Evolutionary conservation across 2,113 vertebrate species (phyloP), one percentile per base, ranked within the genome.

Genomic region (Malurus cyaneus): DNA sequence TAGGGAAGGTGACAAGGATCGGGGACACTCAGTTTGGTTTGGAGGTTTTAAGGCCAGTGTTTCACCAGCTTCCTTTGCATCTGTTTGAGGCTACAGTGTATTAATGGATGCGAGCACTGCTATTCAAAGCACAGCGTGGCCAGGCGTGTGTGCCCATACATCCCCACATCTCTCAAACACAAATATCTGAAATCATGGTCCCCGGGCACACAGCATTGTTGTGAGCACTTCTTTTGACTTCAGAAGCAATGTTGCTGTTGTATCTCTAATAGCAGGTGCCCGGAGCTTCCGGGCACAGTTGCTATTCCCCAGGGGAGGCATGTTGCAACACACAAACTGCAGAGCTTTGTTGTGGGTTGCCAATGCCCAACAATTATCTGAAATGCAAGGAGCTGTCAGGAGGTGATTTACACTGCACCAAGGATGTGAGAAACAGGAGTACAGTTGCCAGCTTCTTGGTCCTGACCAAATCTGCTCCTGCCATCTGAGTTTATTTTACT

Each of bases 171-270:
- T 73, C 86, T 52, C 25, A n/a, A 4, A 59, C 25, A 80, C 32
- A 52, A 57, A 18, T 25, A 80, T 18, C 60, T 79, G 67, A 61
- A 89, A 67, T 25, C 72, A 73, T 17, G 44, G 50, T 61, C 76
- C 53, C 94, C 17, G 41, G 88, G 83, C 86, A 72, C 92, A 85
- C 1, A 47, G 90, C 61, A 65, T 21, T 80, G 89, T 81, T 95
- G 71, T 19, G 54, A 97, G 67, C 84, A 81, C 85, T 96, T 91
- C 92, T 93, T 93, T 61, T 96, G 93, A 96, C 93, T 95, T 96
- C 94, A 96, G 95, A 88, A 70, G 67, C 85, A 83, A 92, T 89
- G 97, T 83, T 92, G 94, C 62, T 81, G 49, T 11, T 85, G 36
- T 65, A 83, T 79, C 76, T 84, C 73, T 73, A 93, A 70, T 50